Base-by-base conservation (phyloP, 2,113 vertebrate species). In the Oxyruncus cristatus region DNA sequence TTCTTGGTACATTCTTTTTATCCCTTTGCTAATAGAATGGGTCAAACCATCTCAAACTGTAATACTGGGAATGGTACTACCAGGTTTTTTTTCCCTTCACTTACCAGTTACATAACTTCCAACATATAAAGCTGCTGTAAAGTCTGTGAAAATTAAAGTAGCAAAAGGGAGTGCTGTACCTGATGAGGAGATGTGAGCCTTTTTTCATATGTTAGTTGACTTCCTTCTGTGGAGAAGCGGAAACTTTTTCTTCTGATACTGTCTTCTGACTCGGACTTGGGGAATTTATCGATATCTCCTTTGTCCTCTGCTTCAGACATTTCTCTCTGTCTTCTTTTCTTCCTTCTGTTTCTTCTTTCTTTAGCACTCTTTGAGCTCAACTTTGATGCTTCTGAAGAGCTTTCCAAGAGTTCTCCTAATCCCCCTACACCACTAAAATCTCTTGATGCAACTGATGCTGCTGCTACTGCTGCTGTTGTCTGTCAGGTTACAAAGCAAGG, bases 351-450 rank as follows among this genome's bases (percentile, higher is more conserved):
- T 90, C 99, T 98, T 97, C 99, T 98, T 94, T 99, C 99, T 97
- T 99, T 99, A 92, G 99, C 99, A 95, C 99, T 99, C 97, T 99
- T 99, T 76, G 99, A 99, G 95, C 99, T 99, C 95, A 99, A 97
- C 92, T 99, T 99, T n/a, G 99, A 99, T 71, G 97, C 96, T 76
- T 98, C 98, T 28, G 99, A 99, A 74, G 99, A 99, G 94, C 98
- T 99, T 94, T 99, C 99, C 89, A 98, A 93, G 76, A 98, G 98
- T 71, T 98, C 98, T 95, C 98, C 98, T 91, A 98, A 81, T 35
- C 98, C 98, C 12, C 97, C 98, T 55, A 97, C 98, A 77, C 98
- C 98, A 83, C 98, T 98, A 84, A 97, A 97, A 92, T 98, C 97
- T 96, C 98, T 98, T 42, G 98, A 98, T 72, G 98, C 98, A 49